Conservation (phyloP, 2,797 vertebrate species). For the Paratrypauchen microcephalus region DNA sequence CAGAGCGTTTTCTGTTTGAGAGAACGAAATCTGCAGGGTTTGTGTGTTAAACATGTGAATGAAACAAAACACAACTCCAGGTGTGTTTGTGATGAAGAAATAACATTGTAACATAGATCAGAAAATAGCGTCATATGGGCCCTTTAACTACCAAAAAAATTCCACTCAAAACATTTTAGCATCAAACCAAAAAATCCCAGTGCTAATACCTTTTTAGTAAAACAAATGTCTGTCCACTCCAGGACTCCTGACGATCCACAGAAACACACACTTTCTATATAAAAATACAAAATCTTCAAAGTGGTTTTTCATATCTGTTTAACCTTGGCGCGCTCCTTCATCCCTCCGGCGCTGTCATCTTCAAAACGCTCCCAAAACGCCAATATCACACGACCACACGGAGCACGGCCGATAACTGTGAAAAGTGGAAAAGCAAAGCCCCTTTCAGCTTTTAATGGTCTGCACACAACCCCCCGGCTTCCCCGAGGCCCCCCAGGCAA, state of each 20-base stretch:
- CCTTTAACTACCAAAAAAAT: too few relatives aligned
- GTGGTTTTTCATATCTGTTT: neutral
- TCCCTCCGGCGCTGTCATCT: conserved; percentile 1
- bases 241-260: neutral
- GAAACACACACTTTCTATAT: neutral
- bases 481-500: neutral
- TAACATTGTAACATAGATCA: too few relatives aligned
- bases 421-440: conserved; percentile 4
- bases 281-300: neutral
- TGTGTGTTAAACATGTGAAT: too few relatives aligned
- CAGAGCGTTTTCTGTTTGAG: too few relatives aligned
- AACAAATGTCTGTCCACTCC: neutral
- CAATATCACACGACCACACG: neutral
- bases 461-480: neutral
- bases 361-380: conserved; percentile 5
- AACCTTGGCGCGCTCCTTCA: conserved; percentile 12
- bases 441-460: neutral
- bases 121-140: too few relatives aligned
- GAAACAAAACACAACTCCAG: too few relatives aligned
- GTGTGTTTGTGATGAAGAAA: too few relatives aligned
- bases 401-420: neutral
- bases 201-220: neutral
- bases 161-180: too few relatives aligned
- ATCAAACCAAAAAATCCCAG: neutral
- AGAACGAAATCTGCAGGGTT: too few relatives aligned